These are phyloP conservation scores for Smittia aterrima DNA, from an alignment of 2,888 invertebrate genomes.

Conservation along the genomic window DNA sequence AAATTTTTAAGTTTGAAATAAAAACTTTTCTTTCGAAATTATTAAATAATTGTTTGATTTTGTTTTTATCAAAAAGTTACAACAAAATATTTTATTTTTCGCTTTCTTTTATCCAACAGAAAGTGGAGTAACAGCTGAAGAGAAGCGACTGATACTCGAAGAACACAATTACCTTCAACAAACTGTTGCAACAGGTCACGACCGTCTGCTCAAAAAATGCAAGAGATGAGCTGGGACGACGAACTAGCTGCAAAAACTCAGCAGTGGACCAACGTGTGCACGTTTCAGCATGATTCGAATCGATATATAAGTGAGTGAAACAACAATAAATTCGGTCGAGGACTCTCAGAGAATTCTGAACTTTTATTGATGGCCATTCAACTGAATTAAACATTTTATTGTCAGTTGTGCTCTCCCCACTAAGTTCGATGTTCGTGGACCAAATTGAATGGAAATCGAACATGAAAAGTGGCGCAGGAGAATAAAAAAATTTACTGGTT, in stretches of 20 bases:
- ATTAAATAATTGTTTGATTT: too few relatives aligned
- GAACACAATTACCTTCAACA: conserved; percentile 79
- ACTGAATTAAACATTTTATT: neutral
- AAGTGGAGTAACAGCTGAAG: conserved; percentile 64
- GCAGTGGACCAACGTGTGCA: conserved; percentile 78
- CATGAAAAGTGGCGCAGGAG: neutral
- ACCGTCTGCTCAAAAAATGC: conserved; percentile 80
- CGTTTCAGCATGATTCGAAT: conserved; percentile 71
- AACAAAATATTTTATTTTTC: too few relatives aligned
- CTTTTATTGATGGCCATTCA: neutral
- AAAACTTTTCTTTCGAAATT: too few relatives aligned
- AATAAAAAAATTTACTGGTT: conserved; percentile 1
- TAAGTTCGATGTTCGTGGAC: neutral
- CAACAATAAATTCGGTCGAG: too few relatives aligned
- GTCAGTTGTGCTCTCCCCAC: neutral
- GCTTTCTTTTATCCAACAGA: neutral
- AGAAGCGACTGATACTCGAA: conserved; percentile 73
- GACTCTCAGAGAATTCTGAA: neutral
- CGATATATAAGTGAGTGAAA: conserved; percentile 61
- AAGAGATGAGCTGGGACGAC: conserved; percentile 87
- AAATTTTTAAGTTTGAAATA: too few relatives aligned
- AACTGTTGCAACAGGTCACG: conserved; percentile 73
- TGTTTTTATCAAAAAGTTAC: too few relatives aligned
- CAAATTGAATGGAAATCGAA: conserved; percentile 20
- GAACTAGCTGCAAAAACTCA: conserved; percentile 80